Conservation (phyloP, 2,797 vertebrate genomes). For the Tiaroga cobitis region DNA sequence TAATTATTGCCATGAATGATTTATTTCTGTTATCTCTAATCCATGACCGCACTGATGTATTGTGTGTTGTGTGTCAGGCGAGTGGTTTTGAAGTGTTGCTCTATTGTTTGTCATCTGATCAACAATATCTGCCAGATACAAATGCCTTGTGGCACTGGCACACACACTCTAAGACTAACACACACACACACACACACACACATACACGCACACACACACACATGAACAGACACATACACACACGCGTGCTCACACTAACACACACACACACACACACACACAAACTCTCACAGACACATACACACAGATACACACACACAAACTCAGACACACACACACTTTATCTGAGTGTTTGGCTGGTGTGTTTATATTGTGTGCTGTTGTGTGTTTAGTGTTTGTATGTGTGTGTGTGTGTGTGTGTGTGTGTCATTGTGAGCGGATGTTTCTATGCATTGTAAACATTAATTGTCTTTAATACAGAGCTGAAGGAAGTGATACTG, state of each 20-base stretch:
- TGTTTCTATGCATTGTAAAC: slow-evolving; percentile 13
- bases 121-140: slow-evolving; percentile 39
- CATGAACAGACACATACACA: too few relatives aligned
- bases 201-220: background rate
- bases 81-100: slow-evolving; percentile 23
- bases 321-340: background rate
- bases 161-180: background rate
- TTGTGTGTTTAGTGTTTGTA: slow-evolving; percentile 11
- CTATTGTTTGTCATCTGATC: slow-evolving; percentile 42
- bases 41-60: background rate
- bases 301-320: background rate
- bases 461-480: slow-evolving; percentile 37
- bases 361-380: background rate
- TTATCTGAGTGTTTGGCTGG: background rate
- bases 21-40: background rate
- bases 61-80: slow-evolving; percentile 27
- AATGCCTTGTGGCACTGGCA: background rate
- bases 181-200: background rate
- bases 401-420: slow-evolving; percentile 35
- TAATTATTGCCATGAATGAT: background rate
- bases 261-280: background rate
- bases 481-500: background rate
- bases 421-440: slow-evolving; percentile 25
- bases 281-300: background rate
- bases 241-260: too few relatives aligned